Base-by-base conservation (phyloP, 1,140 invertebrate species). In the Octopus sinensis region DNA sequence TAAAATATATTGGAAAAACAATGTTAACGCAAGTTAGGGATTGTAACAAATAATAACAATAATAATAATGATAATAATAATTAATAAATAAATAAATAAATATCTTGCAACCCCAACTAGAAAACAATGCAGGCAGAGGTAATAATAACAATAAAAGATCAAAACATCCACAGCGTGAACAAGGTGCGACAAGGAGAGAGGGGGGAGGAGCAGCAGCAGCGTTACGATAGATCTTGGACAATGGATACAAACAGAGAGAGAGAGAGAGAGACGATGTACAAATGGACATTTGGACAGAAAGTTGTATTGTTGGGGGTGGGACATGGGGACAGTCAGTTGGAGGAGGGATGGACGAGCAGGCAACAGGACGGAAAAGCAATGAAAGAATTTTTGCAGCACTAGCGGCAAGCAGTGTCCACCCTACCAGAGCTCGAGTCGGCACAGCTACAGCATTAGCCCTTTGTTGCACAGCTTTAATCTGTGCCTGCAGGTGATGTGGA, bases 401-500 rank as follows among this genome's bases (percentile, higher is more conserved):
- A 78, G 54, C 53, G 52, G 51, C 43, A 78, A 78, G 77, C 9
- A 79, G 79, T 62, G 54, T 79, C 30, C 43, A 85, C 86, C 95
- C 95, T 96, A 96, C 95, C 96, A 92, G 88, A 87, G 87, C 85
- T 84, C 86, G 84, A 82, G 86, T 85, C 78, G 84, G 84, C 78
- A 83, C 85, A 76, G 86, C 86, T 56, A 86, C 85, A 82, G 95
- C 94, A 94, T 95, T 94, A 93, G 94, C 95, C 94, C 95, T 82
- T 84, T 89, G 90, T 86, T 91, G 96, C 94, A 95, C 93, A 91
- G 94, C 96, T 95, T 97, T 97, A 94, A 98, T 96, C 95, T 97
- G 96, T 93, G 96, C 96, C 95, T 97, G 96, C 92, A 98, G 96
- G 95, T 98, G 96, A 94, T 96, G 94, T 94, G 90, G 90, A 56